Conservation (phyloP, 2,797 vertebrate species). For the Podarcis siculus region DNA sequence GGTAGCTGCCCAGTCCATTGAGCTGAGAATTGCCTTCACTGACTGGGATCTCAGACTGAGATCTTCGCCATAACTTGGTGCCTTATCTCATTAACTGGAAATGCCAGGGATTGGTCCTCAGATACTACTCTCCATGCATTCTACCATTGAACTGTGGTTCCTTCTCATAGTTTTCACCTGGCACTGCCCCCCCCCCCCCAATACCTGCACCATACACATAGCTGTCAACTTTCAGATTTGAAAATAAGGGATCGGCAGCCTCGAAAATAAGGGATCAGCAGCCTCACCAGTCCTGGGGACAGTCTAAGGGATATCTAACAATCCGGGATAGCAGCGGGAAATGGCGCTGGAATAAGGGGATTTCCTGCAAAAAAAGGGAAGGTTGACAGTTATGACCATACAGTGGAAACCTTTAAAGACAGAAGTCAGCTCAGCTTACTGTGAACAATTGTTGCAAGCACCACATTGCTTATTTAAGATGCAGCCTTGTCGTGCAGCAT, state of each 20-base stretch:
- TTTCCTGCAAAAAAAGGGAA: no score
- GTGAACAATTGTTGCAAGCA: constrained; percentile 16
- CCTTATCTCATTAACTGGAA: not conserved
- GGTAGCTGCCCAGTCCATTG: not conserved
- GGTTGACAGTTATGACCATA: not conserved
- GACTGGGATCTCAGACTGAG: not conserved
- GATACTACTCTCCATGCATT: not conserved
- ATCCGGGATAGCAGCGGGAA: no score
- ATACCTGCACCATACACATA: not conserved
- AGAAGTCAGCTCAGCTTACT: not conserved
- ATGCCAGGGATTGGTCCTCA: not conserved
- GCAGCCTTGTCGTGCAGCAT: not conserved
- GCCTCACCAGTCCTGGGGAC: no score
- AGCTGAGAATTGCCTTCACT: not conserved
- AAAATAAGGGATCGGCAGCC: no score
- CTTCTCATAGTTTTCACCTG: not conserved
- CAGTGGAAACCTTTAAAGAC: constrained; percentile 33
- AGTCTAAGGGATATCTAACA: no score
- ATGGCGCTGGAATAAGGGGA: no score
- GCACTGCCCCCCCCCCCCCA: not conserved
- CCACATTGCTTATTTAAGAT: constrained; percentile 20
- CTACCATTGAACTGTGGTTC: not conserved
- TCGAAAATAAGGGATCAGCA: no score
- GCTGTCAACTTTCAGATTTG: no score
- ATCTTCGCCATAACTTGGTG: not conserved